Percentiles rank a stretch among this genome's conserved stretches.
Conservation (phyloP, 2,113 vertebrate species). For the Perca schrenkii region DNA sequence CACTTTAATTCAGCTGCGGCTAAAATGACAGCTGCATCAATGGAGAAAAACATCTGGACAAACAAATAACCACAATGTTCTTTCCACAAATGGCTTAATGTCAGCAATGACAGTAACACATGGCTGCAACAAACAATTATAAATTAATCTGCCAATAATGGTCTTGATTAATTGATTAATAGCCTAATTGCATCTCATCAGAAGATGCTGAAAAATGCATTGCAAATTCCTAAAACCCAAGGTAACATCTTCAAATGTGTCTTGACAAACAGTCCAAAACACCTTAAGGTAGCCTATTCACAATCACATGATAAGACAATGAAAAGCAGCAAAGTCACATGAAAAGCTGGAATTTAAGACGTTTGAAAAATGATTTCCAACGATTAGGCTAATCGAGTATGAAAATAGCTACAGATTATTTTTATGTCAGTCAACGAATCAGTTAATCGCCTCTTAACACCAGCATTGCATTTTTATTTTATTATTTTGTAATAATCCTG, state of each 20-base stretch:
- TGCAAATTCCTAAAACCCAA: background rate
- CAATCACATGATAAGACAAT: background rate
- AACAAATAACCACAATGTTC: background rate
- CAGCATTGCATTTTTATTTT: background rate
- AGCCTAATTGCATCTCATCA: too few relatives aligned
- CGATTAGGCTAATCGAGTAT: background rate
- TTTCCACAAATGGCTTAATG: background rate
- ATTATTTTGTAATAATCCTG: background rate
- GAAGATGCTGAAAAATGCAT: background rate
- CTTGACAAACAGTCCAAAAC: background rate
- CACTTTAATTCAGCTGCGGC: background rate
- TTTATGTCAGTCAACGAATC: background rate
- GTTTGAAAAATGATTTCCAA: background rate
- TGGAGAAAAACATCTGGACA: slow-evolving; percentile 1
- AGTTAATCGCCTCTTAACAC: background rate
- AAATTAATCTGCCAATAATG: background rate
- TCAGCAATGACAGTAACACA: background rate
- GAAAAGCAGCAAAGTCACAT: background rate
- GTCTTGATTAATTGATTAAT: background rate
- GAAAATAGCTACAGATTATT: background rate
- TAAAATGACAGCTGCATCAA: background rate
- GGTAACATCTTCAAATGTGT: background rate
- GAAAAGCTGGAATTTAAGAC: background rate
- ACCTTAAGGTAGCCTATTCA: background rate
- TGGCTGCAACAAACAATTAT: background rate